These are phyloP conservation scores for Hirundo rustica DNA, from an alignment of 2,797 vertebrate species.

Conservation along the genomic window DNA sequence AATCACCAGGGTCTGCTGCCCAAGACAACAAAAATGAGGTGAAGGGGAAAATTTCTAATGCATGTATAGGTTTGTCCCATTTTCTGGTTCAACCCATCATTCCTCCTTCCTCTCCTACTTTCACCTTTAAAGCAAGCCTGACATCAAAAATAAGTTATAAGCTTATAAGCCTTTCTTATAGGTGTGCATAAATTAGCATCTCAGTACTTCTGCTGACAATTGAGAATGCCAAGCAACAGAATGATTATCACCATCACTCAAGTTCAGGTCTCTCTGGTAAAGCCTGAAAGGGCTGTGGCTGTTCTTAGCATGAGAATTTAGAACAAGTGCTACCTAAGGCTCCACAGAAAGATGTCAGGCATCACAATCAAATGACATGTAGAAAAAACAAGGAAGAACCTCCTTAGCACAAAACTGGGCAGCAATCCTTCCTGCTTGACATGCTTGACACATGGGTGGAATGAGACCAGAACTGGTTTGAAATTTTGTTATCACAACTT, in stretches of 20 bases:
- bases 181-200: constrained; percentile 40
- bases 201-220: background rate
- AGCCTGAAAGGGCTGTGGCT: background rate
- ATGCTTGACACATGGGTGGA: background rate
- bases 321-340: background rate
- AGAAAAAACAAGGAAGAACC: background rate
- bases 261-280: background rate
- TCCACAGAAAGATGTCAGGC: background rate
- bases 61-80: background rate
- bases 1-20: background rate
- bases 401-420: background rate
- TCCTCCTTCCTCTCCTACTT: background rate
- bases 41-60: background rate
- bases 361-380: background rate
- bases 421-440: background rate
- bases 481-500: background rate
- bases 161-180: background rate
- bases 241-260: background rate
- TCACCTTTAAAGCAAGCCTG: background rate
- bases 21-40: background rate
- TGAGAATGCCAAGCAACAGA: background rate
- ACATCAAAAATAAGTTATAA: background rate
- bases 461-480: background rate
- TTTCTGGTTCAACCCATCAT: background rate
- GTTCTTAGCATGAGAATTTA: background rate